Base-by-base conservation (phyloP, 92 coral and sea anemone species). In the Desmophyllum pertusum region DNA sequence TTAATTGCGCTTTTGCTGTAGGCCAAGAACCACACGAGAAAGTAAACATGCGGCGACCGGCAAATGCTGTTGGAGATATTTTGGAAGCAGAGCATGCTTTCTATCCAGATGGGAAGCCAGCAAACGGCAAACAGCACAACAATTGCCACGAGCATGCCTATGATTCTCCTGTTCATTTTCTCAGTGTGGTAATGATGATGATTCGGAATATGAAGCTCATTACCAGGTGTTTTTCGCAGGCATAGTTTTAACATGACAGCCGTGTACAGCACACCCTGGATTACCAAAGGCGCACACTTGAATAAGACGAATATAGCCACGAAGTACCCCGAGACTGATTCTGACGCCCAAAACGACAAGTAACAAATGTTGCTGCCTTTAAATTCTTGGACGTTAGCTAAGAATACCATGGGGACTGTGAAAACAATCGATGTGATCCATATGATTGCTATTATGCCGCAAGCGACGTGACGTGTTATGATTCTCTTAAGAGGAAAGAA, bases 1-100 rank as follows among this genome's bases (percentile, higher is more conserved):
- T 83, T 83, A 18, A 83, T 70, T 18, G 86, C 86, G 59, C 86
- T 83, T 71, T 83, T 83, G 61, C 86, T 73, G 86, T 83, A 83
- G 33, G 86, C 86, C 57, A 83, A 35, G 59, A 83, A 83, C 86
- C 86, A 83, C 70, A 83, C 79, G 10, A 73, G 30, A 37, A 83
- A 83, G n/a, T 57, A 52, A 8, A 71, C 9, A 30, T 83, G 36
- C 13, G 41, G 21, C 8, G 86, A 71, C 70, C 23, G 66, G 80
- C 86, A 83, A 72, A 59, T 17, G 33, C 33, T 27, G 65, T 43
- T 57, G 52, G 70, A 51, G 48, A 55, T 6, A 73, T 83, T 55
- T 42, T 71, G 79, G 36, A 83, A 71, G 45, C 86, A 83, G 38
- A 71, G 21, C 69, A 83, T 71, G 59, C 38, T 52, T 51, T 57